These are phyloP conservation scores for Idris sp. DNA, from an alignment of 1,140 invertebrate genomes.

Conservation along the genomic window DNA sequence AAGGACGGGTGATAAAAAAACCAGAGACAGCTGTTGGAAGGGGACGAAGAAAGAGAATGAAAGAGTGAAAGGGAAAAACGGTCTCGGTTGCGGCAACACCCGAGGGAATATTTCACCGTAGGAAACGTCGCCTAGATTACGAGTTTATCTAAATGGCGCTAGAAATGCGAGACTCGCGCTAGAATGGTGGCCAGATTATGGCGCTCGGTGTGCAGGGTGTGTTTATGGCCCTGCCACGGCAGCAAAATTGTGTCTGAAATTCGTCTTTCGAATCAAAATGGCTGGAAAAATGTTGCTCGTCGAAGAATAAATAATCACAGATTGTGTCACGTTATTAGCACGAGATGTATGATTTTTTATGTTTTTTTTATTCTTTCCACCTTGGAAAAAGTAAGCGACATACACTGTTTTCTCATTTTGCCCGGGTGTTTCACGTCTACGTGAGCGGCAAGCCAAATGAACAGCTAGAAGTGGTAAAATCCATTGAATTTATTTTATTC, in stretches of 20 bases:
- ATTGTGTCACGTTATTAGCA: constrained; percentile 31
- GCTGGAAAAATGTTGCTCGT: constrained; percentile 34
- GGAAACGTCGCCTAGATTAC: constrained; percentile 75
- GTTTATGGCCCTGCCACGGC: constrained; percentile 75
- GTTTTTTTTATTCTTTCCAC: too few relatives aligned
- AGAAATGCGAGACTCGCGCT: constrained; percentile 68
- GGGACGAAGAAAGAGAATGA: neutral
- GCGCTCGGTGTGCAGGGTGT: constrained; percentile 58
- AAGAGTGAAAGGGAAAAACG: constrained; percentile 10
- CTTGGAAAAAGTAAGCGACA: too few relatives aligned
- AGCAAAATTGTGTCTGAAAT: constrained; percentile 71
- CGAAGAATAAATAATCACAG: constrained; percentile 42
- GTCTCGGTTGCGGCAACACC: constrained; percentile 61
- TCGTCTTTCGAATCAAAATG: constrained; percentile 52
- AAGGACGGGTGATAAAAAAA: constrained; percentile 39
- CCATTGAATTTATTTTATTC: too few relatives aligned
- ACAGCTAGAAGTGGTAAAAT: too few relatives aligned
- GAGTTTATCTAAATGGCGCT: constrained; percentile 76
- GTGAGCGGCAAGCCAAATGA: too few relatives aligned
- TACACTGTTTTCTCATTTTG: constrained; percentile 13
- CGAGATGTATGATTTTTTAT: constrained; percentile 27
- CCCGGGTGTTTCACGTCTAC: too few relatives aligned
- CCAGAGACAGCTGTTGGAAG: constrained; percentile 12
- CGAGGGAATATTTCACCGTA: constrained; percentile 73
- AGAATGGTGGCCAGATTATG: constrained; percentile 71